phyloP scores from a whole-genome alignment of 2,113 vertebrate genomes.

The Coreoperca whiteheadi region DNA sequence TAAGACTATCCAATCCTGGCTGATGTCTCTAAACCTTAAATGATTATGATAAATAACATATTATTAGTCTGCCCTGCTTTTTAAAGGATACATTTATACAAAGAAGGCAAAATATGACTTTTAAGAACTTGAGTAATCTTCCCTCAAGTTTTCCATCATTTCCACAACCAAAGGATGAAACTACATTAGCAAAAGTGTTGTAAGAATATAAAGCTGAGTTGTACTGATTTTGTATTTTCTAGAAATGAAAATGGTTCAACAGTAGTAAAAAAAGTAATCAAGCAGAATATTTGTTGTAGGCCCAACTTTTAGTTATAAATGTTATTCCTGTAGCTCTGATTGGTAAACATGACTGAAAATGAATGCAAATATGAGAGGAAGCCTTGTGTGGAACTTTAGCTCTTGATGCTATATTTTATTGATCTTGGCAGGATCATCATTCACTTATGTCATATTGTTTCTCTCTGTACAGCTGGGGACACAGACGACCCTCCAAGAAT shows the following conservation, averaged over 20 bases:
- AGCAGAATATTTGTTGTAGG: background rate
- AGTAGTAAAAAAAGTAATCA: background rate
- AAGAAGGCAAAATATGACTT: background rate
- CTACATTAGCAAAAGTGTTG: background rate
- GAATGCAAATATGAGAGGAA: background rate
- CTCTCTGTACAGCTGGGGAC: constrained; percentile 90
- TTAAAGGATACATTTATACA: background rate
- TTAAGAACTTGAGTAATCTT: background rate
- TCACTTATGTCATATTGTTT: background rate
- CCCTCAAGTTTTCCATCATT: background rate
- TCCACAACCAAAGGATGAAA: background rate
- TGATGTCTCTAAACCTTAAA: background rate
- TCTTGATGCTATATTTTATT: background rate
- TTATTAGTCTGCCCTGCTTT: background rate
- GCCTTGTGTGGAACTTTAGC: background rate
- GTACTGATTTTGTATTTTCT: background rate
- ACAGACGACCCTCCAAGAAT: constrained; percentile 99
- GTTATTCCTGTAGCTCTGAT: background rate
- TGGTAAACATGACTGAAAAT: background rate
- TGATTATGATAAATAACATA: background rate
- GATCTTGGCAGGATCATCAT: background rate
- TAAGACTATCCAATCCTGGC: too few species aligned
- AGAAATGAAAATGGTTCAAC: background rate
- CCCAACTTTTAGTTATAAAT: background rate
- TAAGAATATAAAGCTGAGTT: background rate